A percentile compares a stretch with the other conserved stretches of the same genome.
These are phyloP conservation scores for Chloroceryle amazona DNA, from an alignment of 2,797 vertebrate species.

Conservation along the genomic window DNA sequence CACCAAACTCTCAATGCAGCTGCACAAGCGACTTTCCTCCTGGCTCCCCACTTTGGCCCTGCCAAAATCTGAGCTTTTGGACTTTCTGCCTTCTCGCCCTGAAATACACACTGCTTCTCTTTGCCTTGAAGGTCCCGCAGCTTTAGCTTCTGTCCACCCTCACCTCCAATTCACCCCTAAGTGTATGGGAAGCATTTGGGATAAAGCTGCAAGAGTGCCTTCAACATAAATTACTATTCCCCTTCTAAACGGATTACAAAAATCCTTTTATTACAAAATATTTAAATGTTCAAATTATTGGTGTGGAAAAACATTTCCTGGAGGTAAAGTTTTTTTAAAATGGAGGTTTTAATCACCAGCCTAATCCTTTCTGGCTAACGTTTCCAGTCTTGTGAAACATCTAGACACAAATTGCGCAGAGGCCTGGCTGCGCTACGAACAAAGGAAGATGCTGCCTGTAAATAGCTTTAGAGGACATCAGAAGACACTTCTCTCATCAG, in stretches of 20 bases:
- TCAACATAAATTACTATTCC: slow-evolving; percentile 25
- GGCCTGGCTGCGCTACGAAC: background rate
- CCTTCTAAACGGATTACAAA: slow-evolving; percentile 57
- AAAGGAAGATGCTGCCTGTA: slow-evolving; percentile 57
- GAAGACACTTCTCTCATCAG: slow-evolving; percentile 66
- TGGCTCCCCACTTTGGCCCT: background rate
- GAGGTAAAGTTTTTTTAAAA: slow-evolving; percentile 44
- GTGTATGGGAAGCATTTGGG: accelerated
- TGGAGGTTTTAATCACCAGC: slow-evolving; percentile 39
- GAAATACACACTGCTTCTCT: background rate
- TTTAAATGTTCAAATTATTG: slow-evolving; percentile 50
- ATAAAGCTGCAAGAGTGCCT: slow-evolving; percentile 19
- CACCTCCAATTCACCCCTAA: slow-evolving; percentile 43
- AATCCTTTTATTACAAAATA: slow-evolving; percentile 64
- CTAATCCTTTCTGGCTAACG: slow-evolving; percentile 52
- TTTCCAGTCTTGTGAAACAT: slow-evolving; percentile 36
- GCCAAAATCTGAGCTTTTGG: background rate
- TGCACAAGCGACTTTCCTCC: background rate
- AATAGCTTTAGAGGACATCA: slow-evolving; percentile 70
- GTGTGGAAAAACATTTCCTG: slow-evolving; percentile 57
- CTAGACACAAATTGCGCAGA: background rate
- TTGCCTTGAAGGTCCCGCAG: background rate
- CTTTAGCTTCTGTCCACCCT: background rate
- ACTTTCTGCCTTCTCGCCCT: background rate
- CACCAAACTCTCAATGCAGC: background rate